Conservation (phyloP, 2,113 vertebrate species). For the Cephalopholis sonnerati region DNA sequence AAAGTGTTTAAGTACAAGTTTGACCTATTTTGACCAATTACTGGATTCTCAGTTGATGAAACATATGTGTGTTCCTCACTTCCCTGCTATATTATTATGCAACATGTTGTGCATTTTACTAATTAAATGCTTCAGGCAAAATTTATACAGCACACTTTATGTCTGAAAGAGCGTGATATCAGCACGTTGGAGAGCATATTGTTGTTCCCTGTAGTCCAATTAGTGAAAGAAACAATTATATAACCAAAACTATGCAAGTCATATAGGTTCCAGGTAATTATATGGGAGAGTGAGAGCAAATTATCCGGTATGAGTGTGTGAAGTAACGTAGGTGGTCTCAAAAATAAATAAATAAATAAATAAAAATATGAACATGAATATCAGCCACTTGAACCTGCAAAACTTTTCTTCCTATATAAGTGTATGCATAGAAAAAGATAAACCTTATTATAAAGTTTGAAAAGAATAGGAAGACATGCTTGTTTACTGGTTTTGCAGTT, state of each 20-base stretch:
- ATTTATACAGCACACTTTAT: background rate
- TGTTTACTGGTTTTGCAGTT: background rate
- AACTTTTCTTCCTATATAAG: background rate
- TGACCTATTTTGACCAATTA: background rate
- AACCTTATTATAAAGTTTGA: background rate
- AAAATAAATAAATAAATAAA: too few species aligned
- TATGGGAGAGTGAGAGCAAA: slow-evolving; percentile 2
- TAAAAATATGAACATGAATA: background rate
- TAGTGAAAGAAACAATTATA: slow-evolving; percentile 39
- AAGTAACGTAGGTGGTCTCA: background rate
- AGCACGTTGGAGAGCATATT: slow-evolving; percentile 22
- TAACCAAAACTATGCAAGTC: slow-evolving; percentile 34
- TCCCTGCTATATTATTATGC: background rate
- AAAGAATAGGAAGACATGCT: background rate
- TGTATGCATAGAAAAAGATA: background rate
- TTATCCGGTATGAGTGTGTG: background rate
- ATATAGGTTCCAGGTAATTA: slow-evolving; percentile 37
- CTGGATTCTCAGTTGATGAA: background rate
- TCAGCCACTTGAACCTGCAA: background rate
- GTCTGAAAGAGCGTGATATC: background rate
- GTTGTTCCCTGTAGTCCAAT: slow-evolving; percentile 41
- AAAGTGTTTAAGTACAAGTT: too few species aligned
- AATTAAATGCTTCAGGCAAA: slow-evolving; percentile 15
- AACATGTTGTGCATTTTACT: background rate
- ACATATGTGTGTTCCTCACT: background rate